Percentiles rank a stretch among this genome's conserved stretches.
phyloP scores from a whole-genome alignment of 2,888 invertebrate species.

The Nebria salina region DNA sequence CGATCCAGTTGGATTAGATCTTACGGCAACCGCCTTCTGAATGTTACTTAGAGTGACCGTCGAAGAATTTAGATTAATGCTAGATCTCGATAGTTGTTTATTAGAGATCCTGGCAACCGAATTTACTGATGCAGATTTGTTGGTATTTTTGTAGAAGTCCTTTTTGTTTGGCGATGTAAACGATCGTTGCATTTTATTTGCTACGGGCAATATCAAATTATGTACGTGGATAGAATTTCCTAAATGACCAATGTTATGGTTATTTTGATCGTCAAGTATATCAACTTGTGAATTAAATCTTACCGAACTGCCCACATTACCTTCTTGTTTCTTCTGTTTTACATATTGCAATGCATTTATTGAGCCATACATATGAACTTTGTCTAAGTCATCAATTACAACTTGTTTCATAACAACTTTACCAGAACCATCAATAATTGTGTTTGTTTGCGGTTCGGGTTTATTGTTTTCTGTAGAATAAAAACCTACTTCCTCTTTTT shows the following conservation, averaged over 20 bases:
- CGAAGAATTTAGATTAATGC: background rate
- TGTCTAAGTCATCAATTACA: background rate
- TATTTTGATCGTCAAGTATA: background rate
- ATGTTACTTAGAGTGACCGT: background rate
- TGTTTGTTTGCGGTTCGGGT: background rate
- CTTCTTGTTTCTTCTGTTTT: background rate
- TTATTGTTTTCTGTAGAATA: background rate
- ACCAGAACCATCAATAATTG: background rate
- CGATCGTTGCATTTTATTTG: constrained; percentile 13
- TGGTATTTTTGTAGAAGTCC: constrained; percentile 12
- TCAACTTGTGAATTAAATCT: background rate
- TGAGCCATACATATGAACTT: background rate
- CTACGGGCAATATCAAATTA: background rate
- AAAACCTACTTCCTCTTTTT: background rate
- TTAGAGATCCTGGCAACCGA: background rate
- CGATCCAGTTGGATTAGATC: background rate
- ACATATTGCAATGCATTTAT: background rate
- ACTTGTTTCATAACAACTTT: background rate
- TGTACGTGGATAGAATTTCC: background rate
- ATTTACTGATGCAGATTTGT: background rate
- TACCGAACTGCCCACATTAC: background rate
- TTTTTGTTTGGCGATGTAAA: constrained; percentile 31
- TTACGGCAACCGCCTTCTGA: background rate
- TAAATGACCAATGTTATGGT: background rate
- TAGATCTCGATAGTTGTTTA: background rate